phyloP scores from a whole-genome alignment of 2,797 vertebrate species.

The Channallabes apus region DNA sequence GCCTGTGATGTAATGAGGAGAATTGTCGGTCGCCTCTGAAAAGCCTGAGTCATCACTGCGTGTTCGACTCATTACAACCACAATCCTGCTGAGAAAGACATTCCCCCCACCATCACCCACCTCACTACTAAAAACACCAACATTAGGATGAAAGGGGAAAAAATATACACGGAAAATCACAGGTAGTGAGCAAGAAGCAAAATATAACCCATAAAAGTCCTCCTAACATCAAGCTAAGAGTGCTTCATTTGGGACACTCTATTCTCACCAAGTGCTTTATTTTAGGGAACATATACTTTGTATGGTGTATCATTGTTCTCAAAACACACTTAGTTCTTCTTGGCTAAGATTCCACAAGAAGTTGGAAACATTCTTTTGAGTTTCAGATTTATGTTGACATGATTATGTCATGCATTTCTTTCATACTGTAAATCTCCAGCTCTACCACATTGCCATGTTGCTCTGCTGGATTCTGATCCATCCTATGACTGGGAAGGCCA shows the following conservation, averaged over 20 bases:
- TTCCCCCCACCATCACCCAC: background rate
- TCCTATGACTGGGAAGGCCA: background rate
- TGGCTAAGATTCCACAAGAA: background rate
- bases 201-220: background rate
- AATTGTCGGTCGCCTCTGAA: background rate
- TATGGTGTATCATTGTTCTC: background rate
- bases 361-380: background rate
- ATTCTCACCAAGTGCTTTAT: background rate
- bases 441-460: background rate
- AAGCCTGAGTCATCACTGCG: background rate
- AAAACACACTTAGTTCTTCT: background rate
- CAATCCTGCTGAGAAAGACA: background rate
- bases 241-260: background rate
- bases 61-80: background rate
- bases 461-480: background rate
- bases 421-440: background rate
- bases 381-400: background rate
- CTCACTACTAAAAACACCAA: background rate
- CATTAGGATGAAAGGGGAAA: background rate
- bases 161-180: background rate
- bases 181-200: background rate
- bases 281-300: background rate
- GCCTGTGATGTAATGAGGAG: slow-evolving; percentile 1
- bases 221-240: background rate
- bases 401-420: background rate